Percentiles rank a stretch among this genome's conserved stretches.
phyloP scores from a whole-genome alignment of 2,113 vertebrate species.

The Sapajus apella region DNA sequence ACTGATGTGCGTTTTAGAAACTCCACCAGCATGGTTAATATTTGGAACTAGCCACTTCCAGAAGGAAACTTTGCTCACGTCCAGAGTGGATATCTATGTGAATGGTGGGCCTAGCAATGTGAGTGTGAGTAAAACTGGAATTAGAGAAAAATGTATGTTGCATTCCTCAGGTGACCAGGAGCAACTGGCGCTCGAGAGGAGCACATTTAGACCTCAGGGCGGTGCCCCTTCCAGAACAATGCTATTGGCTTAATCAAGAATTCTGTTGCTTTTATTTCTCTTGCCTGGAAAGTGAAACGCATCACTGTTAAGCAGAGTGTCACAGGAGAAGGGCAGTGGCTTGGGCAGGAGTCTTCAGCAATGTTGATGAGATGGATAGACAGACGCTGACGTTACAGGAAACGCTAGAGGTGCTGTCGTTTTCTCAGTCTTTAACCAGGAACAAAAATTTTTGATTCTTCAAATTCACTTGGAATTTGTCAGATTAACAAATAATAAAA shows the following conservation, averaged over 20 bases:
- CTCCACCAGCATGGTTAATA: neutral
- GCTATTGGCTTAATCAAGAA: neutral
- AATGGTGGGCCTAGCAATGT: neutral
- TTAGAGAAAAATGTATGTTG: neutral
- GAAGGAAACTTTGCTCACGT: neutral
- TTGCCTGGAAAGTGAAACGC: neutral
- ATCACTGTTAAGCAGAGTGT: neutral
- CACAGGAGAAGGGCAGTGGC: neutral
- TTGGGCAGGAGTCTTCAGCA: neutral
- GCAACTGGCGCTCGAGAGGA: neutral
- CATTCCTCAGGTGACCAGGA: neutral
- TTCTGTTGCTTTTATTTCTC: neutral
- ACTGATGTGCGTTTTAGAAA: neutral
- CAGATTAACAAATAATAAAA: neutral
- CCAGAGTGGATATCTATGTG: neutral
- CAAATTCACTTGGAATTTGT: neutral
- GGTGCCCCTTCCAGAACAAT: neutral
- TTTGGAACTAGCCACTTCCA: neutral
- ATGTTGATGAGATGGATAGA: neutral
- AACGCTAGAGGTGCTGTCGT: neutral
- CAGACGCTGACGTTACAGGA: neutral
- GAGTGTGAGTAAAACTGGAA: neutral
- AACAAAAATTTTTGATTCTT: neutral
- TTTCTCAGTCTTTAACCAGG: neutral
- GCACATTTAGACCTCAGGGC: neutral